Conservation (phyloP, 2,797 vertebrate species). For the Botia kubotai region DNA sequence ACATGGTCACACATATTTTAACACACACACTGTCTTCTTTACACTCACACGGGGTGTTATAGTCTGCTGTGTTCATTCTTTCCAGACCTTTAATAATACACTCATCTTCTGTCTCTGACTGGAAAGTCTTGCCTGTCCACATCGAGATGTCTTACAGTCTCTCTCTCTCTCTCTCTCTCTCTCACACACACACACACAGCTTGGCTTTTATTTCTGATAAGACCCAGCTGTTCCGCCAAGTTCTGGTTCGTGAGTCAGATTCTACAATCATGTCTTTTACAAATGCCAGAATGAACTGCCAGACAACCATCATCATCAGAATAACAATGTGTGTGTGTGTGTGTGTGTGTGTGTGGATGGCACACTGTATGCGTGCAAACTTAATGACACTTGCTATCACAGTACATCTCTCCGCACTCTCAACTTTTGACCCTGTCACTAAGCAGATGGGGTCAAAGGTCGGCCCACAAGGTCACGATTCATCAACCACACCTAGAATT, state of each 20-base stretch:
- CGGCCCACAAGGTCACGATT: not conserved
- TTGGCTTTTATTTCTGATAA: constrained; percentile 41
- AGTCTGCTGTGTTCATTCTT: constrained; percentile 13
- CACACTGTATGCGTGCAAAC: not conserved
- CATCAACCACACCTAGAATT: not conserved
- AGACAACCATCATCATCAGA: constrained; percentile 42
- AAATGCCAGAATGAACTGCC: constrained; percentile 45
- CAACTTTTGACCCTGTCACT: not conserved
- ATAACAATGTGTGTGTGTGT: constrained; percentile 7
- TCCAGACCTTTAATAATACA: constrained; percentile 46
- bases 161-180: too few relatives aligned
- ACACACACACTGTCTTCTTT: not conserved
- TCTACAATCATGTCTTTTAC: constrained; percentile 40
- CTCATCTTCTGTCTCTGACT: constrained; percentile 36
- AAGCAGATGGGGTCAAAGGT: constrained; percentile 1
- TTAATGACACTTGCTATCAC: not conserved
- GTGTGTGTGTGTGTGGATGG: not conserved
- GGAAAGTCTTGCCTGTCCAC: constrained; percentile 16
- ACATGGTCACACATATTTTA: constrained; percentile 12
- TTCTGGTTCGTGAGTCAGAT: constrained; percentile 40
- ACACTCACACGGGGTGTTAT: not conserved
- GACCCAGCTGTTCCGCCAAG: constrained; percentile 28
- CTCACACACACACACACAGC: constrained; percentile 4
- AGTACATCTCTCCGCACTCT: constrained; percentile 1
- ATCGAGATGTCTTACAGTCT: not conserved